Conservation (phyloP, 1,140 invertebrate species). For the Panulirus ornatus region DNA sequence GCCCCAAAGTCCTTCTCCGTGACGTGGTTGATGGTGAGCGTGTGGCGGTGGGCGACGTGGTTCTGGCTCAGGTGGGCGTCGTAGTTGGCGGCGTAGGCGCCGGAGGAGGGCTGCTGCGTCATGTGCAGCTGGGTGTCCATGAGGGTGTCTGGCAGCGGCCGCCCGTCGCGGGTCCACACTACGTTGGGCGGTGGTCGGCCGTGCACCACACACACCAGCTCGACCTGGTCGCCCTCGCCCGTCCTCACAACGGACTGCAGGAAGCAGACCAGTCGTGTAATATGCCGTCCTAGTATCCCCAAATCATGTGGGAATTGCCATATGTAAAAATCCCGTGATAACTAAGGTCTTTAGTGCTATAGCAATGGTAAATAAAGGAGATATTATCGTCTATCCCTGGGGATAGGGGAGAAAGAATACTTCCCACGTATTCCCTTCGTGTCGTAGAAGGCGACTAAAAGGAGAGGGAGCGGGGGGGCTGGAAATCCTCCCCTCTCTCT, state of each 20-base stretch:
- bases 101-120: constrained; percentile 34
- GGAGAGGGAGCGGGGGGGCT: too few species aligned
- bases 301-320: too few species aligned
- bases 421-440: too few species aligned
- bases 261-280: not conserved
- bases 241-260: constrained; percentile 63
- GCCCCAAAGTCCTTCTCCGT: constrained; percentile 85
- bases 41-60: constrained; percentile 80
- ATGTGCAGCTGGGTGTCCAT: constrained; percentile 75
- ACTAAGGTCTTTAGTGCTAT: too few species aligned
- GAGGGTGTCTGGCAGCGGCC: constrained; percentile 43
- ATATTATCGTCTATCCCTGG: too few species aligned
- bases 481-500: too few species aligned
- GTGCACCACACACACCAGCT: constrained; percentile 66
- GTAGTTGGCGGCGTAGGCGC: not conserved
- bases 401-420: too few species aligned
- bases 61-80: constrained; percentile 38
- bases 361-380: too few species aligned
- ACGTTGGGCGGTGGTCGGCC: constrained; percentile 66
- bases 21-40: constrained; percentile 84
- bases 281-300: too few species aligned
- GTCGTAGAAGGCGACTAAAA: too few species aligned
- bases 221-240: constrained; percentile 70
- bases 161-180: constrained; percentile 67
- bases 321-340: too few species aligned